Base-by-base conservation (phyloP, 1,140 invertebrate species). In the Drosophila pallidifrons region DNA sequence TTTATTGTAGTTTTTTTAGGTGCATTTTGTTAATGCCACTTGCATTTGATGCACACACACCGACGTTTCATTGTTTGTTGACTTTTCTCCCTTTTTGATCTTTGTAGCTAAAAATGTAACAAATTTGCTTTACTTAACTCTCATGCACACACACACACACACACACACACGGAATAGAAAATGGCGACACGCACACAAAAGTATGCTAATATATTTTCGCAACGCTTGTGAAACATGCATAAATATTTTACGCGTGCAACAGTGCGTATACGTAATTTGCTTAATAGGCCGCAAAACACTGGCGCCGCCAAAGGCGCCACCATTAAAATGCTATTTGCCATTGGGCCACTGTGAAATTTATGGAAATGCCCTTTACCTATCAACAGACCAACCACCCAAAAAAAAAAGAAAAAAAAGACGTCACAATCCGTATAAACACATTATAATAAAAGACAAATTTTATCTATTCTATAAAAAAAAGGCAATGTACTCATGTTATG, bases 201-300 rank as follows among this genome's bases (percentile, higher is more conserved):
- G 77, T 87, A 83, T 88, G 83, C 83, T 87, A 87, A 87, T 88
- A 80, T 77, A 87, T 86, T 76, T 73, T 52, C 45, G 69, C 69
- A 57, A 64, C 30, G 77, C 66, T 59, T 58, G 63, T 66, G 61
- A 71, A 79, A 59, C 38, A 77, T 63, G 73, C 83, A 88, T 87
- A 80, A 87, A 87, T 88, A 87, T 87, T 87, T 87, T 75, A 87
- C 73, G 80, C 59, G 73, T 64, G 72, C 83, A 88, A 82, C 83
- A 82, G 83, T 75, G 83, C 83, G 83, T 87, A 87, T 87, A 88
- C 83, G 80, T 71, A 87, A 87, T 88, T 80, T 88, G 70, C 68
- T 82, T 77, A 87, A 87, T 82, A 87, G 82, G 51, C 72, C 82
- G 67, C 82, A 67, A 87, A 81, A 82, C 46, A 58, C 74, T 80